Percentiles rank a stretch among this genome's conserved stretches.
Conservation (phyloP, 2,888 invertebrate genomes). For the Glaucopsyche alexis region DNA sequence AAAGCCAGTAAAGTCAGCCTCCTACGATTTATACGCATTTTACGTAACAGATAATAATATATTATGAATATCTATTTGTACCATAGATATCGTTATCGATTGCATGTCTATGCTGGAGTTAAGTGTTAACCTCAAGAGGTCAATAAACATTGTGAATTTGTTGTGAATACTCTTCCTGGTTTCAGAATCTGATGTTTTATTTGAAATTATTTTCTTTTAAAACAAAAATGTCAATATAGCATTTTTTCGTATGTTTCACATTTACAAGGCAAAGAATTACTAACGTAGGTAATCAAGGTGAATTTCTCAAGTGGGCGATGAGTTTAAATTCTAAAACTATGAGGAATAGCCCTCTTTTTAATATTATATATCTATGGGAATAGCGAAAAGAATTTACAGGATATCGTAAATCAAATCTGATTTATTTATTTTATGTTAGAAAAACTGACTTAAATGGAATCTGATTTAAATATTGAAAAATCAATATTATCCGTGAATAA, state of each 20-base stretch:
- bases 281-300: background rate
- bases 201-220: background rate
- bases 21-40: background rate
- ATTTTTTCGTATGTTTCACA: background rate
- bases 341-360: no score
- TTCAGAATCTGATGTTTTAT: background rate
- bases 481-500: no score
- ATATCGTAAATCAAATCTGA: no score
- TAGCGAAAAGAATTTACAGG: no score
- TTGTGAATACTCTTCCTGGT: constrained; percentile 4
- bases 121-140: background rate
- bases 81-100: background rate
- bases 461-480: no score
- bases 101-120: background rate
- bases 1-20: no score
- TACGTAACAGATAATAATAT: background rate
- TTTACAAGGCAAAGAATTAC: background rate
- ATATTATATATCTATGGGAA: no score
- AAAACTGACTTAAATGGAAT: no score
- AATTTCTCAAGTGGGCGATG: background rate
- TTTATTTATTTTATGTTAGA: no score
- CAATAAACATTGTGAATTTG: background rate
- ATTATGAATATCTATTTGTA: background rate
- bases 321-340: no score
- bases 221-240: no score